Base-by-base conservation (phyloP, 2,888 invertebrate species). In the Microctonus brassicae region DNA sequence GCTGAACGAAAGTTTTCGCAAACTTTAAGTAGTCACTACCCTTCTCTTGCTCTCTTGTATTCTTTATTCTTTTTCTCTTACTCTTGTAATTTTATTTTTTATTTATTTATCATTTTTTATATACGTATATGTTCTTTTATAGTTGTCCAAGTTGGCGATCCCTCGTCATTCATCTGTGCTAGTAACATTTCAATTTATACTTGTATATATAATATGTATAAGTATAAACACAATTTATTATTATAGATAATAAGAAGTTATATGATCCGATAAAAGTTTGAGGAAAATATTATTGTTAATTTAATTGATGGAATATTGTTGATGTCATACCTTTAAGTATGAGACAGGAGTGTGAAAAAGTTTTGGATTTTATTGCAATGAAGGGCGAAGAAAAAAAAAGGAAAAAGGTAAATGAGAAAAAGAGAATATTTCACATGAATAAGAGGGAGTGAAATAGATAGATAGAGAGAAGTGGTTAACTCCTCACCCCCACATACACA, bases 11-110 rank as follows among this genome's bases (percentile, higher is more conserved):
- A 86, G 81, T 87, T 86, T 86, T 83, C 80, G 82, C 84, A 84
- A 86, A 87, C 83, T 87, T 87, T 86, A 86, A 87, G 86, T 86
- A 87, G 86, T 84, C 79, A 79, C 79, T 81, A 82, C 82, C 80
- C 76, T 81, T 79, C 73, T 66, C 58, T 69, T 64, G 66, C 20
- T n/a, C 64, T 60, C 64, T 61, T 71, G 57, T 63, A 69, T 73
- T 58, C 70, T 73, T 60, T 62, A 34, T 60, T 58, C 70, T 70
- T 42, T 29, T 57, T 53, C 71, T 29, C 42, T 33, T n/a, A 64
- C 64, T 55, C 70, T 39, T 52, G 58, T 64, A 47, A 24, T 47
- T 29, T 62, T 34, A 64, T 57, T 13, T 36, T 57, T 55, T 47
- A n/a, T 29, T 47, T 6, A 10, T 22, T 11, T 65, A 47, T 36